phyloP scores from a whole-genome alignment of 2,113 vertebrate species.

The Cardinalis cardinalis region DNA sequence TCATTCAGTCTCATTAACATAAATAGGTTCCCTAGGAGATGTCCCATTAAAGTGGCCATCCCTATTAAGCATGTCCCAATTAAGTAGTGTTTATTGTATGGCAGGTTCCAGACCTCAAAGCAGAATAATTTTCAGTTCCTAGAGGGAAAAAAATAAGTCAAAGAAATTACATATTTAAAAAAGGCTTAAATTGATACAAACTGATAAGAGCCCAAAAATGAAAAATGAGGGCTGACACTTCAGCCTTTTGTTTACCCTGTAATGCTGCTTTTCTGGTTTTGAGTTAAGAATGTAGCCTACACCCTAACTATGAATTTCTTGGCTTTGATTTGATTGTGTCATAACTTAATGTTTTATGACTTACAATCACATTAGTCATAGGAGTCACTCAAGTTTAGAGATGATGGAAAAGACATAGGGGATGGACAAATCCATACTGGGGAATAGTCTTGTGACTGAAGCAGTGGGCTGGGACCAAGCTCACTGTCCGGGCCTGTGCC shows the following conservation, averaged over 20 bases:
- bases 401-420: constrained; percentile 57
- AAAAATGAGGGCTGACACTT: constrained; percentile 63
- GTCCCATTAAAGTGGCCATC: constrained; percentile 69
- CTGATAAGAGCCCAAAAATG: constrained; percentile 61
- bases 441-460: not conserved
- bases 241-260: constrained; percentile 57
- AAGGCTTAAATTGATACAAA: constrained; percentile 61
- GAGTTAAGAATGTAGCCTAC: constrained; percentile 66
- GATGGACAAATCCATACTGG: constrained; percentile 48
- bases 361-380: constrained; percentile 68
- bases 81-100: constrained; percentile 66
- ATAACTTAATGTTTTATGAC: constrained; percentile 67
- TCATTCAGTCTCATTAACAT: constrained; percentile 62
- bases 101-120: constrained; percentile 67
- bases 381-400: constrained; percentile 65
- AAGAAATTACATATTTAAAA: constrained; percentile 59
- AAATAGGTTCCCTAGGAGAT: constrained; percentile 70
- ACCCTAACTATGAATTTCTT: constrained; percentile 70
- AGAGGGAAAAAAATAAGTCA: constrained; percentile 61
- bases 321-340: constrained; percentile 63
- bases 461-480: not conserved
- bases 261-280: constrained; percentile 69
- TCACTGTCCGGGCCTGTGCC: not conserved
- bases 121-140: constrained; percentile 63
- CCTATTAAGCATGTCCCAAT: constrained; percentile 67